A percentile compares a stretch with the other conserved stretches of the same genome.
Conservation (phyloP, 2,113 vertebrate genomes). For the Gulo gulo region DNA sequence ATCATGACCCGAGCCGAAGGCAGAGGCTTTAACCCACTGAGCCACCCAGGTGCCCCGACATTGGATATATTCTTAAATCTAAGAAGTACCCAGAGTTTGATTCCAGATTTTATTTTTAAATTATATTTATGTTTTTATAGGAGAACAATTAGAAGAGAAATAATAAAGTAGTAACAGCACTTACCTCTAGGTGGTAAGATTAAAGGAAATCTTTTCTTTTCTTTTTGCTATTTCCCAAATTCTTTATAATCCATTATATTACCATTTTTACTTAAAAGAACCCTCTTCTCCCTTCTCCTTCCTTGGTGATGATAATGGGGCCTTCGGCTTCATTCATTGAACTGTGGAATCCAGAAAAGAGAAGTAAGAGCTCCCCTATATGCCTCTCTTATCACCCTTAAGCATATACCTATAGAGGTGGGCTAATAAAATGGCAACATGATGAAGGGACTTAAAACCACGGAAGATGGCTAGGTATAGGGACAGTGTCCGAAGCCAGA, state of each 20-base stretch:
- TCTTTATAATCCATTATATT: background rate
- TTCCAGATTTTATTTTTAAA: conserved; percentile 38
- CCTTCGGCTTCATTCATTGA: background rate
- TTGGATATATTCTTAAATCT: background rate
- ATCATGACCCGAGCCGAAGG: too few relatives aligned
- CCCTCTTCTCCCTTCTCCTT: background rate
- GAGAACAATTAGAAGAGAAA: background rate
- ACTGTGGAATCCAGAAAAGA: background rate
- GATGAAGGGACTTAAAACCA: background rate
- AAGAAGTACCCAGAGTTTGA: background rate
- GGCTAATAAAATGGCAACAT: background rate
- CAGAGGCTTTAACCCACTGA: too few relatives aligned
- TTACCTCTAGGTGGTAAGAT: background rate
- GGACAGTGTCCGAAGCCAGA: background rate
- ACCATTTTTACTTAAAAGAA: background rate
- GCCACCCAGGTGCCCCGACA: background rate
- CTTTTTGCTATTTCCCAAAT: conserved; percentile 35
- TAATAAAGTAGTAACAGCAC: background rate
- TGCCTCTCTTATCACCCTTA: background rate
- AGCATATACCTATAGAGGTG: background rate
- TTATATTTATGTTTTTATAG: conserved; percentile 5
- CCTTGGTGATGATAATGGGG: background rate
- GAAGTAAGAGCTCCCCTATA: background rate
- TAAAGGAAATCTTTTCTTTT: conserved; percentile 2
- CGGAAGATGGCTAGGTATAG: background rate